Conservation (phyloP, 2,113 vertebrate genomes). For the Meleagris gallopavo region DNA sequence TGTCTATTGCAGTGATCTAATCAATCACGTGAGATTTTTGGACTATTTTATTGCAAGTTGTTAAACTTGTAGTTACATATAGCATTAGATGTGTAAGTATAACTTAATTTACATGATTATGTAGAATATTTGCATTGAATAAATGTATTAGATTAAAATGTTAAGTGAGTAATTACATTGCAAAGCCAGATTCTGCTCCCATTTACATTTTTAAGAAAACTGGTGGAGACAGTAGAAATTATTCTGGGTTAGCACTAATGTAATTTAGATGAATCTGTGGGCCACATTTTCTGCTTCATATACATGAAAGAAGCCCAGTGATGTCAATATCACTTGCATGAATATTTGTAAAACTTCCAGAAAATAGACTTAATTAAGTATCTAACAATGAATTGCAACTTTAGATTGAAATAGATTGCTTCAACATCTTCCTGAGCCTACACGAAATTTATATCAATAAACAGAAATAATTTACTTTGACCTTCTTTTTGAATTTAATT, state of each 20-base stretch:
- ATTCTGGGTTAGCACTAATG: neutral
- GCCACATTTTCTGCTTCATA: neutral
- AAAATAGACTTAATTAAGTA: conserved; percentile 30
- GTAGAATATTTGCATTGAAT: neutral
- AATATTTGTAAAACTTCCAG: neutral
- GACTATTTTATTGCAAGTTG: neutral
- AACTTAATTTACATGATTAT: neutral
- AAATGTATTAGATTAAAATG: neutral
- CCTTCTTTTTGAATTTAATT: conserved; percentile 22
- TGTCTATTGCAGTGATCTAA: neutral
- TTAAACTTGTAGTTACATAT: neutral
- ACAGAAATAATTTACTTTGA: conserved; percentile 5
- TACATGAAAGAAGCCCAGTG: neutral
- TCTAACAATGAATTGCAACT: neutral
- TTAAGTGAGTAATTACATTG: neutral
- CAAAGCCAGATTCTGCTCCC: neutral
- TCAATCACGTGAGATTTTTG: neutral
- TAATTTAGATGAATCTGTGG: neutral
- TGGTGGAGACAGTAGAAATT: neutral
- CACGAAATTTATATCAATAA: conserved; percentile 37
- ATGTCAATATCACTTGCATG: neutral
- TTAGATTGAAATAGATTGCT: conserved; percentile 35
- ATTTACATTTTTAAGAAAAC: neutral
- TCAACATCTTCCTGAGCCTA: conserved; percentile 10
- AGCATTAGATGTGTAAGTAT: neutral